Conservation (phyloP, 2,797 vertebrate genomes). For the Lepidocolaptes lacrymiger region DNA sequence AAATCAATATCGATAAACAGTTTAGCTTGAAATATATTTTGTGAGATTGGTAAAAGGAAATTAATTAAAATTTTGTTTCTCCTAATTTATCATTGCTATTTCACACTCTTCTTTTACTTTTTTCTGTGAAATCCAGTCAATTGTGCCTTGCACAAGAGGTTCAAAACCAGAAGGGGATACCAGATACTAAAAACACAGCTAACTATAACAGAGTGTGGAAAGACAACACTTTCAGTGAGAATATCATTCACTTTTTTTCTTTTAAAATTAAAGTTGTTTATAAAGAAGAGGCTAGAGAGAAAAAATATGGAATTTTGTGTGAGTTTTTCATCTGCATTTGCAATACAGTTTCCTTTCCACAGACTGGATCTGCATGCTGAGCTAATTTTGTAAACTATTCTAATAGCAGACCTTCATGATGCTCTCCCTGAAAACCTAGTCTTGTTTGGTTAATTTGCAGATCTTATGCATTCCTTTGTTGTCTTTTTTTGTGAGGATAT, state of each 20-base stretch:
- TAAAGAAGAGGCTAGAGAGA: background rate
- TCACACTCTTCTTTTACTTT: background rate
- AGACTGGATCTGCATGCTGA: background rate
- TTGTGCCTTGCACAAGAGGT: background rate
- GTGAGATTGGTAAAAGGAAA: background rate
- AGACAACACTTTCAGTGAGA: background rate
- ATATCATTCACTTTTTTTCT: background rate
- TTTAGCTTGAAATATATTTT: background rate
- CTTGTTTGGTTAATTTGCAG: background rate
- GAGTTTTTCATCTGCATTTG: background rate
- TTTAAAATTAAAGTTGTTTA: background rate
- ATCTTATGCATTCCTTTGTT: background rate
- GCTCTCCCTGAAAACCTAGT: background rate
- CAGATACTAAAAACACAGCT: background rate
- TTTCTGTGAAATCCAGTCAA: background rate
- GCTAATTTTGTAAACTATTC: background rate
- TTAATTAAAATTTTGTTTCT: background rate
- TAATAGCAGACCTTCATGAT: background rate
- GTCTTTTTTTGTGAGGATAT: background rate
- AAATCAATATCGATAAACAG: background rate
- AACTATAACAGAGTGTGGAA: background rate
- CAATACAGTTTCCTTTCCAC: background rate
- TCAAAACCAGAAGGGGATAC: background rate
- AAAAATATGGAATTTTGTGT: background rate
- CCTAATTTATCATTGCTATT: background rate